Conservation (phyloP, 2,113 vertebrate species). For the Tympanuchus pallidicinctus region DNA sequence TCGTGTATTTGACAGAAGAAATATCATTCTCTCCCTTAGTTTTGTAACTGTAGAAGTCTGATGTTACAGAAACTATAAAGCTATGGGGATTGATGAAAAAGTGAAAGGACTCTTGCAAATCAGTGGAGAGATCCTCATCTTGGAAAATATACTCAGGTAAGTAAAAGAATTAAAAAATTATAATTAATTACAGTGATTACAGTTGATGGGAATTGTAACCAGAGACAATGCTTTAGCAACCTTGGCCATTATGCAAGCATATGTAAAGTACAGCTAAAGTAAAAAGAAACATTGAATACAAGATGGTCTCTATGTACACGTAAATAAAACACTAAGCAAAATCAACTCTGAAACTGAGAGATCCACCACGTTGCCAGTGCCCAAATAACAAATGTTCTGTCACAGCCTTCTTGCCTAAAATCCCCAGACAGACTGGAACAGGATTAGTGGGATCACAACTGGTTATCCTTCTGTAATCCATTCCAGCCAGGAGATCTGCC, state of each 20-base stretch:
- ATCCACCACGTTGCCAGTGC: not conserved
- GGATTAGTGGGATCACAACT: slow-evolving; percentile 57
- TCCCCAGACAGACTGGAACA: slow-evolving; percentile 35
- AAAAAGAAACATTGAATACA: not conserved
- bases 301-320: not conserved
- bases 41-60: not conserved
- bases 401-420: slow-evolving; percentile 1
- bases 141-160: not conserved
- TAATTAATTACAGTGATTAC: not conserved
- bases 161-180: not conserved
- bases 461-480: slow-evolving; percentile 63
- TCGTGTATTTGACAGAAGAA: not conserved
- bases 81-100: not conserved
- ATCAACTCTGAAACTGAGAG: not conserved
- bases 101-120: not conserved
- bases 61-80: not conserved
- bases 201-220: not conserved
- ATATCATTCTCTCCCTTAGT: not conserved
- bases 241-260: not conserved
- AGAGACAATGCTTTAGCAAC: not conserved
- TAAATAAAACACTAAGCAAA: not conserved
- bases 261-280: not conserved
- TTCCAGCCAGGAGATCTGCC: slow-evolving; percentile 40
- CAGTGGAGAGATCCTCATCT: not conserved
- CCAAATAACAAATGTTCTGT: slow-evolving; percentile 2